Base-by-base conservation (phyloP, 2,888 invertebrate genomes). In the Acronicta leporina region DNA sequence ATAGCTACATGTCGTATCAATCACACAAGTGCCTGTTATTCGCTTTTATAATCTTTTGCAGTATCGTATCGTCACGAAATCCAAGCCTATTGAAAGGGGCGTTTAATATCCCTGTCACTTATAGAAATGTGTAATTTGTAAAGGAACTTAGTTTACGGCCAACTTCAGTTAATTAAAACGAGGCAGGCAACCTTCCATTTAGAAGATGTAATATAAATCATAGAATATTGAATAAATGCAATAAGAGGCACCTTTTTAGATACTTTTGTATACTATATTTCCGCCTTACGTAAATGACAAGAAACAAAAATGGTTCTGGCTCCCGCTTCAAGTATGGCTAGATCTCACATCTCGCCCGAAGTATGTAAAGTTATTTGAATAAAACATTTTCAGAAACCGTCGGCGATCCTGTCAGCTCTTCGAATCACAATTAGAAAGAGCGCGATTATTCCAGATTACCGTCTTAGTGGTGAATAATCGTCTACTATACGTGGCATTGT, bases 391-490 rank as follows among this genome's bases (percentile, higher is more conserved):
- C 20, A 46, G 30, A 33, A 63, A 35, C 60, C 56, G 68, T 65
- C 58, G 51, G 47, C 50, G 58, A 25, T 20, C 8, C 46, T 47
- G 67, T 56, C 66, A 61, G 40, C 25, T 5, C 43, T 15, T 30
- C 38, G 70, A 27, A 30, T 67, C 49, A 66, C 71, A 75, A 77
- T 77, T 77, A 75, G 68, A 65, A 52, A 63, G 44, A n/a, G 20
- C 42, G 15, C 45, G 44, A 71, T 66, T 75, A 68, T 60, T 61
- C 54, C 25, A 44, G 64, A 75, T 73, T 75, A 68, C 20, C 59
- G 71, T 73, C 64, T 46, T 56, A 71, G 64, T 77, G 65, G 51
- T 72, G 77, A 68, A 77, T 77, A 77, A 77, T 74, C 57, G 30
- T 8, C 46, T 54, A 48, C 54, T 63, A 50, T 65, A 66, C 30